Base-by-base conservation (phyloP, 2,797 vertebrate genomes). In the Taeniopygia guttata region DNA sequence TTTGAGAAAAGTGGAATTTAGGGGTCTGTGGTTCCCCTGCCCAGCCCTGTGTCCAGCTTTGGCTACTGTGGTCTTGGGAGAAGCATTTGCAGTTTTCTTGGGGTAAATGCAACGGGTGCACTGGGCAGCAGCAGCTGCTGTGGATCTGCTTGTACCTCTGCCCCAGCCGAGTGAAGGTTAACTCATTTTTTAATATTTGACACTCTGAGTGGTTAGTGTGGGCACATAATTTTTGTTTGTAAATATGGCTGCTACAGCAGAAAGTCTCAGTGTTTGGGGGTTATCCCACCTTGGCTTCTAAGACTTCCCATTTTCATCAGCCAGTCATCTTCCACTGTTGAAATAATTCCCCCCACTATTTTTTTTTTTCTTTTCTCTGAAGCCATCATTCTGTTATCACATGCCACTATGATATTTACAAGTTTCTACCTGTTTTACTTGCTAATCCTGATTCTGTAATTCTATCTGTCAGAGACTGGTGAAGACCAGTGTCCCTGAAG, bases 31-130 rank as follows among this genome's bases (percentile, higher is more conserved):
- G 7, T 52, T 81, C 16, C 29, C 5, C 22, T 85, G 59, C 26
- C 23, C 51, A 2, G 2, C 11, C 76, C 55, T 2, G 1, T 14
- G 32, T 22, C 36, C 54, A 42, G 0, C 21, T 86, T 89, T 56
- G n/a, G 6, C 48, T 69, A 5, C 13, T 58, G 13, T 16, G 15
- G 2, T 20, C 38, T 42, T 16, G 18, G 23, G 40, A 77, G 45
- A 34, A 5, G 11, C 0, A 1, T 38, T 43, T 7, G 1, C 7
- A 9, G 2, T 59, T 77, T 84, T 78, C 25, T 32, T 67, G 40
- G 13, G 19, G 11, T 43, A 9, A 23, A 4, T 82, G 27, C 29
- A 63, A 25, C 0, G 7, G 27, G n/a, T 9, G 13, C 25, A 13
- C 16, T 16, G 46, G 32, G 49, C 30, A 89, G 63, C 38, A 76